Evolutionary conservation across 1,140 invertebrate species (phyloP), one percentile per base, ranked within the genome.

Genomic region (Diploscapter pachys): DNA sequence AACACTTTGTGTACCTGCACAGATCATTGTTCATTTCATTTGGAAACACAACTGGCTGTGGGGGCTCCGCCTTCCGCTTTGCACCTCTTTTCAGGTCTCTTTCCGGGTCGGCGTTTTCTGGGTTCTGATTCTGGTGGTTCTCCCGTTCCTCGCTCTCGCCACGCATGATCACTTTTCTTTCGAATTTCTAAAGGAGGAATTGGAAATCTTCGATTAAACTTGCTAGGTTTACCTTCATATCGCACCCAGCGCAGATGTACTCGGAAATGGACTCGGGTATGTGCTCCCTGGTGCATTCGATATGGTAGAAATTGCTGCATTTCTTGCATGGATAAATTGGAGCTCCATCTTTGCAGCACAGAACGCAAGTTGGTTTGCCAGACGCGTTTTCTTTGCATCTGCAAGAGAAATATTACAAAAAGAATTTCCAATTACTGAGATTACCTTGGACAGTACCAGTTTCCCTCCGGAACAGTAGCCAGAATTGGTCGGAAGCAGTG

Each of bases 91-190:
- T 62, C 6, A 31, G n/a, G 2, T 31, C 55, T 52, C 48, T 56
- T 2, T 31, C 31, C 1, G 31, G 31, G 31, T 59, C 9, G 57
- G 31, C 57, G 9, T 59, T 59, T 59, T 59, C 9, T 11, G 31
- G 31, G 57, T 31, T 31, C 31, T 31, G 31, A 31, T 31, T 31
- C 31, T 31, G 31, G 31, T 31, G 8, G 4, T 74, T 67, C 6
- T 55, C 66, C 11, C 73, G 65, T 50, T 74, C 73, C 56, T 74
- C 73, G 4, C 63, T 66, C 50, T 74, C 73, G 31, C 73, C 64
- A 49, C 73, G 11, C 48, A 68, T 6, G 52, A 68, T 68, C 6
- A 68, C 66, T 53, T 48, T 50, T 48, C 66, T 50, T 68, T 68
- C 66, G 48, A 68, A 53, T 52, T 68, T 50, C 9, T 11, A 11